Percentiles rank a stretch among this genome's conserved stretches.
These are phyloP conservation scores for Stegostoma tigrinum DNA, from an alignment of 2,113 vertebrate species.

Conservation along the genomic window DNA sequence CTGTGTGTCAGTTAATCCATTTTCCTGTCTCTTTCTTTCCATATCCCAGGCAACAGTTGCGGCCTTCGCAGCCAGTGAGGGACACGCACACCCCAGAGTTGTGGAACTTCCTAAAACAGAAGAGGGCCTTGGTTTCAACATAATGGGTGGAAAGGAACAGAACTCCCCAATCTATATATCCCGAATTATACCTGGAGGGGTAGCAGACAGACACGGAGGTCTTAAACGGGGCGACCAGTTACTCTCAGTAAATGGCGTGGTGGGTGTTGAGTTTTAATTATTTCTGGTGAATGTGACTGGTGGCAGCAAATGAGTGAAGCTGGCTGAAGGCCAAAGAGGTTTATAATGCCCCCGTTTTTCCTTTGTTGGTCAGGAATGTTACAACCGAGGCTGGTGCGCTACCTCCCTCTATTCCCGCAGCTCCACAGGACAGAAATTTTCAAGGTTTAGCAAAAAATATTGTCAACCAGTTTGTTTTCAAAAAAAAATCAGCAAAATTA, in stretches of 20 bases:
- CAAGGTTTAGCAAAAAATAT: no score
- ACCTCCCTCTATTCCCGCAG: no score
- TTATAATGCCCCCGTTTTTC: background rate
- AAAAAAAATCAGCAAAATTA: no score
- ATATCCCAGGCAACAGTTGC: conserved; percentile 75
- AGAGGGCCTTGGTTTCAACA: conserved; percentile 84
- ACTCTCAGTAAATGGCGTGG: conserved; percentile 85
- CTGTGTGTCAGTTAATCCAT: background rate
- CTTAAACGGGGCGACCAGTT: conserved; percentile 85
- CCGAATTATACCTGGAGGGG: conserved; percentile 79
- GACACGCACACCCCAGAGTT: conserved; percentile 79
- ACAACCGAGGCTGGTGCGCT: no score
- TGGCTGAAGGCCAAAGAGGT: background rate
- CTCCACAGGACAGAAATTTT: no score
- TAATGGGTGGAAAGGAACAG: conserved; percentile 90
- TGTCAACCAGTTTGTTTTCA: no score
- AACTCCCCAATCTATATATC: conserved; percentile 91
- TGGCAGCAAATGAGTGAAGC: background rate
- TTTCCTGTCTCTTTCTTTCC: background rate
- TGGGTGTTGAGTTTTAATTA: conserved; percentile 46
- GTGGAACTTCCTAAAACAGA: conserved; percentile 87
- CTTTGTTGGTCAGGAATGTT: background rate
- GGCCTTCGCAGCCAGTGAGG: conserved; percentile 83
- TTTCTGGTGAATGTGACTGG: background rate
- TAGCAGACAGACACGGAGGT: conserved; percentile 83